A percentile compares a stretch with the other conserved stretches of the same genome.
Conservation (phyloP, 2,888 invertebrate species). For the Macrophya alboannulata region DNA sequence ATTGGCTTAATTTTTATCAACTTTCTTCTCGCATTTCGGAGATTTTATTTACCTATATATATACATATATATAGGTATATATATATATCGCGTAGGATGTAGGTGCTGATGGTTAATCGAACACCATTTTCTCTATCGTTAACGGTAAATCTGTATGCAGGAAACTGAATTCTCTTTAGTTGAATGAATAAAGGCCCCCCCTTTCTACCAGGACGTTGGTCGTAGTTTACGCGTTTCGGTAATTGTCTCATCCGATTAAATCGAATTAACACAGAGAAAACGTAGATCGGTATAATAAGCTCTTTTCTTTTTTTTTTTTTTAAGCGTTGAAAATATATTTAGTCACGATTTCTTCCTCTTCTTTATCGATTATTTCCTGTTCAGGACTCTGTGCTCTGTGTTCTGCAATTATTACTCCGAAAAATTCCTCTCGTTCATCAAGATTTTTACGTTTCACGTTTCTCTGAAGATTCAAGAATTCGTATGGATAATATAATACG, state of each 20-base stretch:
- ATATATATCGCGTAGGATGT: not conserved
- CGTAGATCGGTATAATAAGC: not conserved
- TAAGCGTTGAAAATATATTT: not conserved
- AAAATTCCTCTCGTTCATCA: not conserved
- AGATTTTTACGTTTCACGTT: not conserved
- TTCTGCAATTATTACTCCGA: not conserved
- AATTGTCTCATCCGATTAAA: not conserved
- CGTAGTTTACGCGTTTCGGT: not conserved
- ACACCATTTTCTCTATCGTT: not conserved
- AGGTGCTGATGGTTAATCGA: not conserved
- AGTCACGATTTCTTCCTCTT: not conserved
- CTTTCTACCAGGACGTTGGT: not conserved
- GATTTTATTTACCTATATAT: not conserved
- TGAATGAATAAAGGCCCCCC: not conserved
- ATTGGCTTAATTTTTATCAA: not conserved
- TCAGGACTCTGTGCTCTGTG: not conserved
- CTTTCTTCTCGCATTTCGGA: not conserved
- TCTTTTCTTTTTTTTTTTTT: not conserved
- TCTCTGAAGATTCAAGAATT: too few relatives aligned
- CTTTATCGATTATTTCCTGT: not conserved
- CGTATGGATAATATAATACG: not conserved
- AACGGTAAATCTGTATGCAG: not conserved
- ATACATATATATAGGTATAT: too few relatives aligned
- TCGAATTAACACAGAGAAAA: not conserved
- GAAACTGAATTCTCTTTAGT: not conserved